Conservation (phyloP, 1,140 invertebrate species). For the Drosophila tani region DNA sequence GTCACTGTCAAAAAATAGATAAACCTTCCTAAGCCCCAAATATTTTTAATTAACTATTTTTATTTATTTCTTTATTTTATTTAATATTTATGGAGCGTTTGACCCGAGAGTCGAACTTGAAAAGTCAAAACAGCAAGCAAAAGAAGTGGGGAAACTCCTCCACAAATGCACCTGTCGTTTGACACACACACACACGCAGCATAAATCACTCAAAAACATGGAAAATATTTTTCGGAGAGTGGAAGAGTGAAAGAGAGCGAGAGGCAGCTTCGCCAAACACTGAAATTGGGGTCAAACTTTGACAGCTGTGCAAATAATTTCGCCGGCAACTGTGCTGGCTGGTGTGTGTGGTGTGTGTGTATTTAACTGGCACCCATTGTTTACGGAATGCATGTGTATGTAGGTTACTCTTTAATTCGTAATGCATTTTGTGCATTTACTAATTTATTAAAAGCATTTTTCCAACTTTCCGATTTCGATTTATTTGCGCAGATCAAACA, state of each 20-base stretch:
- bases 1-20: conserved; percentile 41
- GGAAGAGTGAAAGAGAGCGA: background rate
- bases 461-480: conserved; percentile 56
- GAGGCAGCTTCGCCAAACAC: conserved; percentile 23
- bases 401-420: conserved; percentile 64
- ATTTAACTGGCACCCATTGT: conserved; percentile 39
- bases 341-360: conserved; percentile 33
- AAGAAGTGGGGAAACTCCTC: conserved; percentile 24
- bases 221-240: conserved; percentile 50
- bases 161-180: conserved; percentile 66
- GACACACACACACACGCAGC: conserved; percentile 39
- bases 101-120: conserved; percentile 29
- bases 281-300: conserved; percentile 77
- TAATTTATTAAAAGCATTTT: conserved; percentile 81
- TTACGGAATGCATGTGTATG: conserved; percentile 16
- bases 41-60: conserved; percentile 45
- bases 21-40: conserved; percentile 5
- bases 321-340: conserved; percentile 31
- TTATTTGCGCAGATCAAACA: conserved; percentile 67
- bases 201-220: conserved; percentile 78
- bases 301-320: conserved; percentile 83
- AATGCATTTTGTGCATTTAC: conserved; percentile 79
- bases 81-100: conserved; percentile 30
- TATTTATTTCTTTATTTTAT: conserved; percentile 40
- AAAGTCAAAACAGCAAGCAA: conserved; percentile 21